Evolutionary conservation across 2,797 vertebrate species (phyloP), one percentile per base, ranked within the genome.

Genomic region (Peromyscus attwateri): DNA sequence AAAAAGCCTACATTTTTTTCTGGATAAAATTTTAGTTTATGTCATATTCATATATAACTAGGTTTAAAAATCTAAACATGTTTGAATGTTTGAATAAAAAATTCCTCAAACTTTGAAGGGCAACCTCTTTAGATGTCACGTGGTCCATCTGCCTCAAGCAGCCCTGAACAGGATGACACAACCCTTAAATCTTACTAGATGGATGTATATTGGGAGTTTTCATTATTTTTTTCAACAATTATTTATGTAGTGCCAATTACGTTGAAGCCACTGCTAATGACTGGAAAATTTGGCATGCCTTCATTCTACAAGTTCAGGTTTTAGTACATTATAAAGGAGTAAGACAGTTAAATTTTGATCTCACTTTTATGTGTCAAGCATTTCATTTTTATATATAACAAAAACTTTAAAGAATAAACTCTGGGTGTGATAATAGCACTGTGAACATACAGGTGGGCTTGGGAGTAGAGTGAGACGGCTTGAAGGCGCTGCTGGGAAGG

Each of bases 1-100:
- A 96, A 64, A 83, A 16, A 57, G 85, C 83, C 87, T 64, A 60
- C 29, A 96, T 40, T 49, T 66, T 66, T 94, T 95, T 77, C 52
- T 73, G n/a, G 1, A 16, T 95, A 87, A 89, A 91, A 88, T 85
- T 96, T 40, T 92, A 89, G n/a, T 73, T 60, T 60, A 84, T 6
- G 43, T 96, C 52, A n/a, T 14, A 81, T 37, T 85, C 43, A 92
- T 17, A 70, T 46, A 71, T 37, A 68, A n/a, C 27, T 34, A 46
- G 76, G 14, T 57, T 90, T 93, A 43, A 37, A 70, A 90, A 46
- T 64, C 14, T 66, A 64, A 84, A 29, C 12, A 57, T 1, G 2
- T 52, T 85, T 77, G 64, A 90, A 75, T 84, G 25, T 92, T 84
- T 90, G 62, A 95, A 60, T 70, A 92, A 1, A 31, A 14, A 79